Percentiles rank a stretch among this genome's conserved stretches.
These are phyloP conservation scores for Anagrus nilaparvatae DNA, from an alignment of 1,140 invertebrate genomes.

Conservation along the genomic window DNA sequence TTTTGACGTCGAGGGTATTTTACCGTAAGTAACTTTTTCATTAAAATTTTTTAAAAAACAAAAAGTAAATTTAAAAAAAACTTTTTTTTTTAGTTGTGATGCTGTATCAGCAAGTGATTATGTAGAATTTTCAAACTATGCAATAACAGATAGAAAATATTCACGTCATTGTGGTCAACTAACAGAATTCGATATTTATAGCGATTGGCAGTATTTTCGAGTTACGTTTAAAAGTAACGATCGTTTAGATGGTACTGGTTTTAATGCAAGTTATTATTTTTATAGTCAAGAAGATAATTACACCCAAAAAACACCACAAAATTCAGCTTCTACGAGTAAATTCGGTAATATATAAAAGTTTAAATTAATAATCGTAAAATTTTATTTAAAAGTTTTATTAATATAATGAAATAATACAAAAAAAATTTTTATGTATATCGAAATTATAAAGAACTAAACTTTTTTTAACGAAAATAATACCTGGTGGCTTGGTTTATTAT, in stretches of 20 bases:
- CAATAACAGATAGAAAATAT: constrained; percentile 76
- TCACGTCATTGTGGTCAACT: constrained; percentile 75
- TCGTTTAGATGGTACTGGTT: constrained; percentile 83
- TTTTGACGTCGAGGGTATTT: constrained; percentile 86
- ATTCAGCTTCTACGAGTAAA: constrained; percentile 22
- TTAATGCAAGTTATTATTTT: constrained; percentile 85
- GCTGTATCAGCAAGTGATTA: constrained; percentile 81
- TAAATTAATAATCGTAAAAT: no score
- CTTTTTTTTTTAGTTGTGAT: constrained; percentile 59
- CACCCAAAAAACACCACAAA: constrained; percentile 34
- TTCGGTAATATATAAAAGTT: no score
- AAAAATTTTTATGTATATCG: no score
- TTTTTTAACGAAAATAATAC: no score
- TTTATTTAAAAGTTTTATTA: no score
- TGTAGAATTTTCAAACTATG: constrained; percentile 89
- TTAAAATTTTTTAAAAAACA: neutral
- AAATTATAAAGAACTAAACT: no score
- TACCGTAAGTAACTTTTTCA: constrained; percentile 57
- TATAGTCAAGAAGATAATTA: constrained; percentile 40
- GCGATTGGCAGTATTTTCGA: constrained; percentile 86
- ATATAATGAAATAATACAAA: no score
- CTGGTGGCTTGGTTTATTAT: no score
- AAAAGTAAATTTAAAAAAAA: constrained; percentile 1
- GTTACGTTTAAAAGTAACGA: constrained; percentile 91
- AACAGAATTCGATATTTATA: constrained; percentile 69